These are phyloP conservation scores for Sympetrum striolatum DNA, from an alignment of 2,888 invertebrate species.

Conservation along the genomic window DNA sequence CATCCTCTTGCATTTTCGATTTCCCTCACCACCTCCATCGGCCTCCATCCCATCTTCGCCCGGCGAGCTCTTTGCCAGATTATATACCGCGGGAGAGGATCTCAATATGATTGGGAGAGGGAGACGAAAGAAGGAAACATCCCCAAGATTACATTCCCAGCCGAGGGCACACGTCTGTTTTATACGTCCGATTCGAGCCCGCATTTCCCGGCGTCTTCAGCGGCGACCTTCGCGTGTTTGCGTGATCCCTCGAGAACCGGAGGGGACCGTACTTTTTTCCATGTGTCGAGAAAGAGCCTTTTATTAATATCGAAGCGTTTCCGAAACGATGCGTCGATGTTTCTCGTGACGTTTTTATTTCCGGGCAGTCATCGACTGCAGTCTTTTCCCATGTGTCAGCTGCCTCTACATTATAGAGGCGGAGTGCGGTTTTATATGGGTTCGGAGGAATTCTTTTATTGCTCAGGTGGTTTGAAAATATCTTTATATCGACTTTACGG, in stretches of 20 bases:
- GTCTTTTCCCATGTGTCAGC: no score
- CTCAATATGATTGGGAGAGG: background rate
- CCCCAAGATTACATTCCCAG: background rate
- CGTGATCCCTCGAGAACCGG: background rate
- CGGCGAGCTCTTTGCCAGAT: background rate
- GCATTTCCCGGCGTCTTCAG: background rate
- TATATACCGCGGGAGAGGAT: background rate
- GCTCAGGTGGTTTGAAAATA: no score
- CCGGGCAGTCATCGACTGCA: no score
- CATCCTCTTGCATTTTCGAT: background rate
- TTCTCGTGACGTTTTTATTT: no score
- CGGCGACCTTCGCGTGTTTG: background rate
- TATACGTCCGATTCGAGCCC: background rate
- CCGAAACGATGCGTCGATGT: no score
- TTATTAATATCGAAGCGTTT: no score
- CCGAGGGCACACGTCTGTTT: background rate
- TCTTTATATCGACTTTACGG: no score
- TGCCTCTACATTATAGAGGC: no score
- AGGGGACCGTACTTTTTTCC: no score
- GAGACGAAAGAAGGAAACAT: background rate
- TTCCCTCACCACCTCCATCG: background rate
- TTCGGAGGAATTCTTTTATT: no score
- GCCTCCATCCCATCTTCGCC: background rate
- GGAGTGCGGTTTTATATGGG: no score
- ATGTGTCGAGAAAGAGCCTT: no score